phyloP scores from a whole-genome alignment of 2,113 vertebrate genomes.

The Megaleporinus macrocephalus region DNA sequence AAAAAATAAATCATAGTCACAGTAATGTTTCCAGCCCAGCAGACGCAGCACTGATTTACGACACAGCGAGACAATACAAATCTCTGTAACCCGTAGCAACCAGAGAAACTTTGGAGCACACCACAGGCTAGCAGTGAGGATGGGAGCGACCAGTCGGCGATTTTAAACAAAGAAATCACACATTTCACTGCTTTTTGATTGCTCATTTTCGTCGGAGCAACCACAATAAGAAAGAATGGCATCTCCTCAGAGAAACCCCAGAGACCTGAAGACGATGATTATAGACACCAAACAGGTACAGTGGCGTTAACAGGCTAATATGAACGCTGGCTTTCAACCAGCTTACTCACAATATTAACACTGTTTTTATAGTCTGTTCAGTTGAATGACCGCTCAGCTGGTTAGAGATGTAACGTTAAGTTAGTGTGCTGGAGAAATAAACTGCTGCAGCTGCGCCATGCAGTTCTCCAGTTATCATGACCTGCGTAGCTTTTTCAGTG shows the following conservation, averaged over 20 bases:
- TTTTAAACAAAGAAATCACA: conserved; percentile 13
- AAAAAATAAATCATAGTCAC: too few relatives aligned
- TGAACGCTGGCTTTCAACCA: background rate
- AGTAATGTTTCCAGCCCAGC: background rate
- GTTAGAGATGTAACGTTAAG: background rate
- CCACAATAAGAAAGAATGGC: conserved; percentile 43
- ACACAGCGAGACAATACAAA: background rate
- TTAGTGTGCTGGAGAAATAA: background rate
- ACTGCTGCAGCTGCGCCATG: background rate
- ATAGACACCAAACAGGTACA: conserved; percentile 60
- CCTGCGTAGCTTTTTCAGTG: background rate
- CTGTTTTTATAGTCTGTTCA: background rate
- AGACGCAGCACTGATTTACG: background rate
- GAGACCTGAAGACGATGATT: conserved; percentile 55
- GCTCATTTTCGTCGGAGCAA: background rate
- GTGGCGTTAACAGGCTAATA: background rate
- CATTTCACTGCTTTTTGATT: background rate
- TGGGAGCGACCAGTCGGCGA: conserved; percentile 4
- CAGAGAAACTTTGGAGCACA: conserved; percentile 47
- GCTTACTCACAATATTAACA: background rate
- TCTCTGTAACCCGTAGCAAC: conserved; percentile 59
- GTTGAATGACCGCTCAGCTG: background rate
- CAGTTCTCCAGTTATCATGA: background rate
- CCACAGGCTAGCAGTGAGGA: conserved; percentile 14
- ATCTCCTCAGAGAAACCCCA: conserved; percentile 56